Evolutionary conservation across 2,113 vertebrate genomes (phyloP).

Genomic region (Vidua macroura): DNA sequence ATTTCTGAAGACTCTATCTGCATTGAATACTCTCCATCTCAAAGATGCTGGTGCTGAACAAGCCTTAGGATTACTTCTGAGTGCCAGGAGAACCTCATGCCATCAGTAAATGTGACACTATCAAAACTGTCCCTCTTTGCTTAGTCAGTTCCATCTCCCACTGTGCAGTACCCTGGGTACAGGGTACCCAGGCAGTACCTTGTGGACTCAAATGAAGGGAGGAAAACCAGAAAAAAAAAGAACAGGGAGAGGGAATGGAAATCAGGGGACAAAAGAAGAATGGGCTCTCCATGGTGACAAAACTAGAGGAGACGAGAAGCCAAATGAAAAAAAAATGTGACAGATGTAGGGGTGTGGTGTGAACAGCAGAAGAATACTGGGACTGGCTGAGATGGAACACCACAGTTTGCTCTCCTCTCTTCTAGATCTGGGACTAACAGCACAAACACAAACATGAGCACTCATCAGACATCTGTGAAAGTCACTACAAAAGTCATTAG

Average conservation of each 20-base stretch:
- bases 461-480: neutral
- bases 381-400: neutral
- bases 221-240: neutral
- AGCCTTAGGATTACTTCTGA: neutral
- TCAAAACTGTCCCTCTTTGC: neutral
- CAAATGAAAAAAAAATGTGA: neutral
- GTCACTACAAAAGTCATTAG: neutral
- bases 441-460: neutral
- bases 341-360: accelerated
- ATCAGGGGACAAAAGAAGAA: neutral
- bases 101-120: neutral
- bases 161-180: neutral
- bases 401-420: neutral
- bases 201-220: neutral
- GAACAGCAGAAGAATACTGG: neutral
- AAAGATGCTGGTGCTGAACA: neutral
- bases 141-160: neutral
- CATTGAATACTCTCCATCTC: neutral
- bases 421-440: neutral
- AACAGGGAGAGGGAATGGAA: neutral
- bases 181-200: neutral
- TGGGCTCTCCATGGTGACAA: neutral
- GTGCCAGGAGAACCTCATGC: neutral
- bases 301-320: neutral
- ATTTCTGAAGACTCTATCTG: neutral